phyloP scores from a whole-genome alignment of 1,140 invertebrate genomes.

The Bombus confusus region DNA sequence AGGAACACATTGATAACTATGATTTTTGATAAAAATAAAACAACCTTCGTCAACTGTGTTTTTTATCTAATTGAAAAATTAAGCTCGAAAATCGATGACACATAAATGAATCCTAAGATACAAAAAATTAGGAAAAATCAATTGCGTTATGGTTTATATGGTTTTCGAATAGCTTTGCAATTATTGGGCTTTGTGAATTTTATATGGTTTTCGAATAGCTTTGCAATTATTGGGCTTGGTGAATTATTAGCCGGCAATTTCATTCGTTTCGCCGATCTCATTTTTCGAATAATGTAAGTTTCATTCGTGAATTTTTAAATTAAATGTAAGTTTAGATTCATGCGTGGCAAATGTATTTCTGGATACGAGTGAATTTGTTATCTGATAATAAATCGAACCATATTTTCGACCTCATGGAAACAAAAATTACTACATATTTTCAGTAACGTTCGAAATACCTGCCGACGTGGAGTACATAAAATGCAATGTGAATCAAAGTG shows the following conservation, averaged over 20 bases:
- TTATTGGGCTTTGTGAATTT: too few relatives aligned
- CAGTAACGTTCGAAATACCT: conserved; percentile 87
- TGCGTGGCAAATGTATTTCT: not conserved
- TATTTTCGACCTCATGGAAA: not conserved
- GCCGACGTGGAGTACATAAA: conserved; percentile 90
- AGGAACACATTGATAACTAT: too few relatives aligned
- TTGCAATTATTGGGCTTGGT: not conserved
- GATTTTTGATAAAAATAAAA: too few relatives aligned
- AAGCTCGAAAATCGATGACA: too few relatives aligned
- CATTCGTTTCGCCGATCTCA: conserved; percentile 6
- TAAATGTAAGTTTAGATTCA: too few relatives aligned
- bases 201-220: not conserved
- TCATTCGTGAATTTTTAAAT: not conserved
- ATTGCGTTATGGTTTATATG: not conserved
- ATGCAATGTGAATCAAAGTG: conserved; percentile 92
- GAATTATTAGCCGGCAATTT: conserved; percentile 18
- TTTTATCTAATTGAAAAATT: too few relatives aligned
- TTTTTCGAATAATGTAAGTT: not conserved
- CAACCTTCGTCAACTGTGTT: too few relatives aligned
- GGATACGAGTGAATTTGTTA: conserved; percentile 22
- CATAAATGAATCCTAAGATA: too few relatives aligned
- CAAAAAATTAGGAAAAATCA: too few relatives aligned
- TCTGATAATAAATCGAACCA: not conserved
- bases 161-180: too few relatives aligned
- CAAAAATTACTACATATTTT: conserved; percentile 1